Conservation (phyloP, 2,888 invertebrate species). For the Nephrocerus scutellatus region DNA sequence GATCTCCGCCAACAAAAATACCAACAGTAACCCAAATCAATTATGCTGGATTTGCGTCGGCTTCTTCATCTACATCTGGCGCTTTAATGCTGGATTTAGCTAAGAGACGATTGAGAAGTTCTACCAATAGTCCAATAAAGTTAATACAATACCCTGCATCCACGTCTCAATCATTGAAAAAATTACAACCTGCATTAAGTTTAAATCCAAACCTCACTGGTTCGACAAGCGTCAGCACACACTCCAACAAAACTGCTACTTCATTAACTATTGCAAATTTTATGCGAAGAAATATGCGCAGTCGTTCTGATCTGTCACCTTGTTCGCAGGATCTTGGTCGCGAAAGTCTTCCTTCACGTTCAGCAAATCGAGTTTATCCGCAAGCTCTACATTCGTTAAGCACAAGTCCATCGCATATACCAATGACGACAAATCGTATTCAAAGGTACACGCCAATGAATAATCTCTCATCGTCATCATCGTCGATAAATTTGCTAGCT, state of each 20-base stretch:
- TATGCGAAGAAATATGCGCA: conserved; percentile 20
- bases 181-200: neutral
- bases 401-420: too few relatives aligned
- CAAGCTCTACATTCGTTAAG: too few relatives aligned
- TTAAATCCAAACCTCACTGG: conserved; percentile 10
- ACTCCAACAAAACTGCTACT: conserved; percentile 16
- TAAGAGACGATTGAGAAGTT: conserved; percentile 21
- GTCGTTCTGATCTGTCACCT: conserved; percentile 24
- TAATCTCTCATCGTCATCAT: conserved; percentile 19
- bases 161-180: too few relatives aligned
- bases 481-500: conserved; percentile 19
- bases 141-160: too few relatives aligned
- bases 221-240: conserved; percentile 14
- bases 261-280: conserved; percentile 18
- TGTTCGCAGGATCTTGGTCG: conserved; percentile 13
- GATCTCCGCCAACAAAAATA: conserved; percentile 14
- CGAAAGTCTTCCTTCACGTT: conserved; percentile 10
- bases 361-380: conserved; percentile 19
- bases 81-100: conserved; percentile 19
- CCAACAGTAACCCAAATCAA: conserved; percentile 2
- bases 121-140: conserved; percentile 21
- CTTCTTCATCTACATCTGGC: conserved; percentile 14
- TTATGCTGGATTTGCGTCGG: too few relatives aligned
- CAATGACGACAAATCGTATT: too few relatives aligned
- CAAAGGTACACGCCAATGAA: too few relatives aligned